Base-by-base conservation (phyloP, 2,888 invertebrate species). In the Lissonota sp. region DNA sequence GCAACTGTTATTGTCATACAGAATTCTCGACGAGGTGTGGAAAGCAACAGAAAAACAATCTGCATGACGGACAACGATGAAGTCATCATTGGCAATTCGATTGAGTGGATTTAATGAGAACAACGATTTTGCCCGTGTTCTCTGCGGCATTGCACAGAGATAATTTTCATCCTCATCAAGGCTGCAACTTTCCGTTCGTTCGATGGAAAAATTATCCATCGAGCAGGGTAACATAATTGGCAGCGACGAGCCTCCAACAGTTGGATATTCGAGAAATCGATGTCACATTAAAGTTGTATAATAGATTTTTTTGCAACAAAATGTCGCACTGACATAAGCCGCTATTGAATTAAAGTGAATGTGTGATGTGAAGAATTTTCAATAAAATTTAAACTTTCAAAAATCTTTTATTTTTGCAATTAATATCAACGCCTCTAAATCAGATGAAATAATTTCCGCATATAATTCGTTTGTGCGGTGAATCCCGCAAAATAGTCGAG, bases 21-120 rank as follows among this genome's bases (percentile, higher is more conserved):
- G 44, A 12, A 7, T 10, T 4, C 53, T 37, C 37, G 55, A 73
- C 53, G 57, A 74, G 73, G 78, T 70, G 78, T 78, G 78, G 73
- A 74, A 73, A 74, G 55, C 53, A 66, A 80, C 69, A 55, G 64
- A 46, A 49, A 64, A 12, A 46, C n/a, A 51, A 55, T 51, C 3
- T 26, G 26, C 3, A 26, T 26, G 26, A 26, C 26, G 26, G 80
- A 78, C 67, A 69, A 53, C 66, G 83, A 84, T 87, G 84, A 86
- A 80, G 81, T 86, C 85, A 86, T 70, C 77, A 70, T 80, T 75
- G 78, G 60, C 78, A 83, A 85, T 85, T 87, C 84, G 74, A 86
- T 87, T 86, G 85, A 87, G 73, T 84, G 3, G 26, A 26, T 26
- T 26, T 26, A 87, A 84, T 84, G 78, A 63, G 80, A 71, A 63